Percentiles rank a stretch among this genome's conserved stretches.
phyloP scores from a whole-genome alignment of 2,113 vertebrate genomes.

The Bos javanicus region DNA sequence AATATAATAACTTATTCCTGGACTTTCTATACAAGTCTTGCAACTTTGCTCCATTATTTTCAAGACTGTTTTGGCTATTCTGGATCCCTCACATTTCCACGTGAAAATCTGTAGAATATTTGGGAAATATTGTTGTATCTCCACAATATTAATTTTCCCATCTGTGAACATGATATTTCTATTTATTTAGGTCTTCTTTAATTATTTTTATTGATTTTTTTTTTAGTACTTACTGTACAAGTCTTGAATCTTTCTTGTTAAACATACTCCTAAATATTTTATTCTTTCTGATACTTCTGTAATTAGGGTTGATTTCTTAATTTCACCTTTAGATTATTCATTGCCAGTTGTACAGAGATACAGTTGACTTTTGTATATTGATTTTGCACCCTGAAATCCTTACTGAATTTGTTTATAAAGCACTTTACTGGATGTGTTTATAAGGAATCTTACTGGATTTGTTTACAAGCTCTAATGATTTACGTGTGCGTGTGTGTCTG shows the following conservation, averaged over 20 bases:
- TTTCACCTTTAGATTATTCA: not conserved
- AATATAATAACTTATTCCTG: not conserved
- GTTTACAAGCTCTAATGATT: not conserved
- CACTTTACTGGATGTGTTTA: not conserved
- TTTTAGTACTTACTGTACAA: not conserved
- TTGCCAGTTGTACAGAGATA: not conserved
- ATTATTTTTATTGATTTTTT: not conserved
- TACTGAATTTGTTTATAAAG: not conserved
- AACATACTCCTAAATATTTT: not conserved
- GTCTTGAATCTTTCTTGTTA: not conserved
- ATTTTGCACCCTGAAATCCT: not conserved
- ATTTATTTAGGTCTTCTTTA: not conserved
- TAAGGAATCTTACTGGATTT: not conserved
- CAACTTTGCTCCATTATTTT: not conserved
- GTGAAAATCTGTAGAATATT: not conserved
- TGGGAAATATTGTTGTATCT: not conserved
- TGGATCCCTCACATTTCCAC: not conserved
- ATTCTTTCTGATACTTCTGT: not conserved
- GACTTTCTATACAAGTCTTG: not conserved
- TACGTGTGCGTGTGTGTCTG: not conserved
- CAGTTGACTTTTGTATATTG: not conserved
- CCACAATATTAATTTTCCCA: not conserved
- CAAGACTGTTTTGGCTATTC: not conserved
- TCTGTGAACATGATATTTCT: not conserved
- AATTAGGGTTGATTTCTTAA: not conserved